These are phyloP conservation scores for Drosophila willistoni DNA, from an alignment of 1,140 invertebrate species.

Conservation along the genomic window DNA sequence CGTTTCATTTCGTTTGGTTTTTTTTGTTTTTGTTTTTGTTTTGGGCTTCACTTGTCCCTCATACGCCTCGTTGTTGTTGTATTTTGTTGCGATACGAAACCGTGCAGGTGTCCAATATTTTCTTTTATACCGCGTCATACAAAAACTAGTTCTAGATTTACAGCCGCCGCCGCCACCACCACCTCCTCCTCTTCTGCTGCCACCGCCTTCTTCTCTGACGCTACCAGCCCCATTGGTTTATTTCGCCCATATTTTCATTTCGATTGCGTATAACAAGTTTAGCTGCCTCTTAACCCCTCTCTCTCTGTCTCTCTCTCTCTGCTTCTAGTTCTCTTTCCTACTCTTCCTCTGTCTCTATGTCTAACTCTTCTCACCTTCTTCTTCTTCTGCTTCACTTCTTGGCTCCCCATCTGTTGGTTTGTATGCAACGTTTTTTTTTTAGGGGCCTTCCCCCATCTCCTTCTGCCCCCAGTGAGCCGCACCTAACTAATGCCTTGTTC, in stretches of 20 bases:
- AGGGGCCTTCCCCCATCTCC: constrained; percentile 74
- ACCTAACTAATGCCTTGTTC: constrained; percentile 57
- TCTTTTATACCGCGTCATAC: constrained; percentile 74
- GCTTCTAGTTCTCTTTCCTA: background rate
- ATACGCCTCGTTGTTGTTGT: constrained; percentile 42
- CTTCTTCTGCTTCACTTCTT: background rate
- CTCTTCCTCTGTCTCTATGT: background rate
- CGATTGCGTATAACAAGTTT: constrained; percentile 81
- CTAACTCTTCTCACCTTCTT: background rate
- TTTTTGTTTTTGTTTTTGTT: constrained; percentile 45
- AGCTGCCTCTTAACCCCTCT: constrained; percentile 35
- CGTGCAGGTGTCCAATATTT: constrained; percentile 82
- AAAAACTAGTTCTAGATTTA: constrained; percentile 82
- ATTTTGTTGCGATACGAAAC: constrained; percentile 65
- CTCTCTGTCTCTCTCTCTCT: background rate
- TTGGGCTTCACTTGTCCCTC: constrained; percentile 74
- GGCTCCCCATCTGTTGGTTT: constrained; percentile 8
- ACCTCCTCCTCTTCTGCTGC: background rate
- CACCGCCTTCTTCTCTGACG: background rate
- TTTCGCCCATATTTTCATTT: constrained; percentile 78
- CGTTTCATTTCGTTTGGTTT: constrained; percentile 29
- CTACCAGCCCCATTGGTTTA: constrained; percentile 48
- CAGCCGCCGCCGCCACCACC: constrained; percentile 35
- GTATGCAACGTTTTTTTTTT: constrained; percentile 55
- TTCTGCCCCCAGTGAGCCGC: constrained; percentile 24